Percentiles rank a stretch among this genome's conserved stretches.
Evolutionary conservation across 2,888 invertebrate genomes (phyloP).

Genomic region (Lasioglossum zephyrum): DNA sequence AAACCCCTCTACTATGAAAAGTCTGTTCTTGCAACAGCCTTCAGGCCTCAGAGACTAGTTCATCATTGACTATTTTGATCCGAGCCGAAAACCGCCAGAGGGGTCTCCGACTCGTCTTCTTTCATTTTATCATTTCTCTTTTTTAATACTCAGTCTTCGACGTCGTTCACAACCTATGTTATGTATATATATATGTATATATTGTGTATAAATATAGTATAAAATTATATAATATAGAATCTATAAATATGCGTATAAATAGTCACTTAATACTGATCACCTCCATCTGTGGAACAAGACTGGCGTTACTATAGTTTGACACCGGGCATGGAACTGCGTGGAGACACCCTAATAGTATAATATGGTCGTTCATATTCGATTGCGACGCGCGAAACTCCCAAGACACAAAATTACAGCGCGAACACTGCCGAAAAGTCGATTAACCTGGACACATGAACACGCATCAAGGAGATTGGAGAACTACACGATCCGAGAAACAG

Average conservation of each 20-base stretch:
- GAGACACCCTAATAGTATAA: neutral
- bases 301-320: conserved; percentile 30
- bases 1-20: conserved; percentile 74
- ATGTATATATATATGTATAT: conserved; percentile 6
- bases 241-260: conserved; percentile 62
- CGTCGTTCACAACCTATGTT: conserved; percentile 79
- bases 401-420: neutral
- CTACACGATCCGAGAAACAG: no score
- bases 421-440: no score
- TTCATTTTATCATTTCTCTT: neutral
- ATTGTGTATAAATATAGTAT: conserved; percentile 52
- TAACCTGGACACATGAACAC: no score
- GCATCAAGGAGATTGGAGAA: no score
- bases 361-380: conserved; percentile 1
- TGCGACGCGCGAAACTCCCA: neutral
- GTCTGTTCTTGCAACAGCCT: conserved; percentile 73
- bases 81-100: conserved; percentile 53
- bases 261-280: conserved; percentile 64
- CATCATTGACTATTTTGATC: conserved; percentile 80
- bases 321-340: conserved; percentile 54
- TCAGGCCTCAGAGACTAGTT: conserved; percentile 82
- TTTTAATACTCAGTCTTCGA: conserved; percentile 81
- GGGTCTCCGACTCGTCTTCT: conserved; percentile 7
- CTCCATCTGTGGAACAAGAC: conserved; percentile 52
- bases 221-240: conserved; percentile 56